Evolutionary conservation across 2,797 vertebrate species (phyloP), one percentile per base, ranked within the genome.

Genomic region (Acrossocheilus fasciatus): DNA sequence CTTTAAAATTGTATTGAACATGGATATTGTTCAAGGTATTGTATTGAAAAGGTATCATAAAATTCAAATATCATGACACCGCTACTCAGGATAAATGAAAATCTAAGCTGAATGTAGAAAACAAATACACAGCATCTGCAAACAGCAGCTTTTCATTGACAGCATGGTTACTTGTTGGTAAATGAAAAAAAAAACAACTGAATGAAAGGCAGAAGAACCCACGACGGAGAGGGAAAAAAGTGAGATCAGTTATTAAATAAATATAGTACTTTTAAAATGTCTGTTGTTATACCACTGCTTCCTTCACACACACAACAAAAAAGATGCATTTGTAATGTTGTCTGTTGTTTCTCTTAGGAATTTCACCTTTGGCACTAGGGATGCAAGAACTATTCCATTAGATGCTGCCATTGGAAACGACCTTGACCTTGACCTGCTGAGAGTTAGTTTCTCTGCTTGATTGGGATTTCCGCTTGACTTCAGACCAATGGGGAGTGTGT

Each of bases 321-420:
- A 57, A 18, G 1, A 23, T 26, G 39, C n/a, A 66, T 80, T 80
- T 47, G 41, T 80, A 80, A 64, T 80, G 12, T 30, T 64, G 54
- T 54, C 78, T 34, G 59, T 81, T 81, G 41, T 14, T 66, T 81
- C 78, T 81, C n/a, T 34, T 20, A 81, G 62, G 26, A 68, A 81
- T 81, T 68, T 81, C 87, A 86, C 91, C 89, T 84, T 92, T 89
- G 91, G 87, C 90, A 91, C 88, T 91, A 89, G 79, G 82, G 90
- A 83, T 54, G 84, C 70, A 84, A 87, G 77, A 91, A 81, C 89
- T 68, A 89, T 93, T 93, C 91, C 86, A 72, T 81, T 82, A 11
- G 83, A 82, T 9, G 84, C 87, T 66, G 30, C 91, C 81, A 82
- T 41, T 6, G 90, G 90, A 76, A 11, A 86, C 0, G 86, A 94